Conservation (phyloP, 2,888 invertebrate species). For the Deroplatys truncata region DNA sequence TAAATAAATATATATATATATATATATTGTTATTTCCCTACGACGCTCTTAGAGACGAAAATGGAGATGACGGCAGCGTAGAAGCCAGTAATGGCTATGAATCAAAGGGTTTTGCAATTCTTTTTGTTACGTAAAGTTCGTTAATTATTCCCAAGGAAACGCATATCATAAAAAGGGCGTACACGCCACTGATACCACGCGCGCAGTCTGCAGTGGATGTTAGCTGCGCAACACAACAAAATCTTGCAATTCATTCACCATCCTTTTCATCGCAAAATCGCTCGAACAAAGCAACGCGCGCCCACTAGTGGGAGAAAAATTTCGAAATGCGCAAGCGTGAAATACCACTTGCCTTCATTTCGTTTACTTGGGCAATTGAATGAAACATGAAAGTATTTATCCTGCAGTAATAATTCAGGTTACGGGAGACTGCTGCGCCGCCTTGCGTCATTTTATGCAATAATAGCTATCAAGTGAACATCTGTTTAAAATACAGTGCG, state of each 20-base stretch:
- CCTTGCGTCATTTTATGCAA: background rate
- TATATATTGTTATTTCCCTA: too few species aligned
- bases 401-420: slow-evolving; percentile 6
- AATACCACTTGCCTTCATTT: slow-evolving; percentile 27
- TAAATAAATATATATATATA: too few species aligned
- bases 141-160: background rate
- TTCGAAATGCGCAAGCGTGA: slow-evolving; percentile 25
- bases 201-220: background rate
- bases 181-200: background rate
- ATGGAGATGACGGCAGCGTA: too few species aligned
- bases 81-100: too few species aligned
- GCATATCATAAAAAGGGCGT: background rate
- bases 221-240: slow-evolving; percentile 12
- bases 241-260: slow-evolving; percentile 26
- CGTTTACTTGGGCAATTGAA: slow-evolving; percentile 25
- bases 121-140: too few species aligned
- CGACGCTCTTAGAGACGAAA: too few species aligned
- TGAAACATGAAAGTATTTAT: background rate
- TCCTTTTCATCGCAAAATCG: slow-evolving; percentile 22
- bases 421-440: background rate
- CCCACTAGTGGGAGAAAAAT: slow-evolving; percentile 1
- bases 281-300: background rate
- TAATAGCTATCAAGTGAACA: background rate
- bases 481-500: background rate
- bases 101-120: too few species aligned